Base-by-base conservation (phyloP, 2,888 invertebrate genomes). In the Sesia apiformis region DNA sequence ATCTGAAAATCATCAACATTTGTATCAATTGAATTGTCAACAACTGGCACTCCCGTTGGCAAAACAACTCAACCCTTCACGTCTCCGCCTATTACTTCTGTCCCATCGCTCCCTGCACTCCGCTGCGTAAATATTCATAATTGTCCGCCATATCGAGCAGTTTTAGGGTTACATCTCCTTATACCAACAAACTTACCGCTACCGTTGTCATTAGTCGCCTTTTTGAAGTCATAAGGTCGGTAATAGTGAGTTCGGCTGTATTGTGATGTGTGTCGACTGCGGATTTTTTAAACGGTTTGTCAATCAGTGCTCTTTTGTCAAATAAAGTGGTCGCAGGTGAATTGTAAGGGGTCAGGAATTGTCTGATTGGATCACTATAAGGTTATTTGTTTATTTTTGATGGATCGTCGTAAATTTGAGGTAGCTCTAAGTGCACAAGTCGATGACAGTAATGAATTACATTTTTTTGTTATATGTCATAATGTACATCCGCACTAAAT, bases 401-500 rank as follows among this genome's bases (percentile, higher is more conserved):
- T 61, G 54, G 56, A 55, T 58, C 54, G 57, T 46, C 8, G 46
- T 46, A 46, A 23, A 23, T 23, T 23, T 23, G 23, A 23, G 23
- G 5, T 43, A 43, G 23, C 1, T 43, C 4, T 7, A 3, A 7
- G 43, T 7, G 43, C 7, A 46, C 2, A 46, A 4, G n/a, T 46
- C 23, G 23, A 23, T 2, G 23, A 23, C 23, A 23, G 23, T 46
- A 46, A 46, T 46, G 46, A 2, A 23, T 23, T 41, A 0, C 46
- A 8, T 46, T 46, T 46, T 41, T 46, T 46, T 46, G 23, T 23
- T 23, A 23, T 23, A 23, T 46, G 23, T 46, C n/a, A 46, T 46
- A 23, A 46, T 65, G 75, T 81, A 75, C 79, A 79, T 77, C 76
- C 74, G 42, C 69, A 76, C 66, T 84, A 81, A 83, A 84, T 82